A percentile compares a stretch with the other conserved stretches of the same genome.
phyloP scores from a whole-genome alignment of 2,888 invertebrate species.

The Drosophila tripunctata region DNA sequence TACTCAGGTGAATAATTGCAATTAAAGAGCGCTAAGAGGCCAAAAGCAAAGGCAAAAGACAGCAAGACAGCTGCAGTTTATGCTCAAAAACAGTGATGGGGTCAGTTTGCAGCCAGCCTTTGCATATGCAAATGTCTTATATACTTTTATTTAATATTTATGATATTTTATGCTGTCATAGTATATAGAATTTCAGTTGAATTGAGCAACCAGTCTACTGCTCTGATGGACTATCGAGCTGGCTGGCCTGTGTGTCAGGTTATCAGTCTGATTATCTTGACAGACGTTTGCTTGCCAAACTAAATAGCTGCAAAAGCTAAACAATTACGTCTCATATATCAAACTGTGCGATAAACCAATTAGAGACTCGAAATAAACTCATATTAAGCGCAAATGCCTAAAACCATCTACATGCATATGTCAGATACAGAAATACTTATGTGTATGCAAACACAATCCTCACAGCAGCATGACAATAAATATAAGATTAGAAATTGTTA shows the following conservation, averaged over 20 bases:
- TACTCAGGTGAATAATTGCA: constrained; percentile 68
- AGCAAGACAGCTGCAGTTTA: constrained; percentile 25
- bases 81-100: neutral
- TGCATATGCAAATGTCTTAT: too few relatives aligned
- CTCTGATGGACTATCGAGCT: constrained; percentile 41
- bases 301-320: constrained; percentile 35
- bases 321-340: constrained; percentile 50
- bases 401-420: constrained; percentile 19
- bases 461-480: constrained; percentile 7
- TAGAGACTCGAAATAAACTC: constrained; percentile 2
- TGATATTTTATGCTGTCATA: constrained; percentile 13
- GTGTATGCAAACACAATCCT: too few relatives aligned
- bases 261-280: constrained; percentile 27
- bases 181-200: constrained; percentile 14
- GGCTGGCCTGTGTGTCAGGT: constrained; percentile 7
- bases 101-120: neutral
- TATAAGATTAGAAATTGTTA: constrained; percentile 27
- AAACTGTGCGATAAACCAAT: constrained; percentile 14
- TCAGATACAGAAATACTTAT: constrained; percentile 2
- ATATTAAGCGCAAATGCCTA: constrained; percentile 56
- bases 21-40: constrained; percentile 61
- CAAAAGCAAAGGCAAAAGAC: too few relatives aligned
- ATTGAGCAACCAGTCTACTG: neutral
- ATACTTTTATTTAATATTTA: constrained; percentile 18
- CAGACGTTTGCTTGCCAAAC: constrained; percentile 15